Evolutionary conservation across 2,797 vertebrate species (phyloP), one percentile per base, ranked within the genome.

Genomic region (Pithecia hirsuta): DNA sequence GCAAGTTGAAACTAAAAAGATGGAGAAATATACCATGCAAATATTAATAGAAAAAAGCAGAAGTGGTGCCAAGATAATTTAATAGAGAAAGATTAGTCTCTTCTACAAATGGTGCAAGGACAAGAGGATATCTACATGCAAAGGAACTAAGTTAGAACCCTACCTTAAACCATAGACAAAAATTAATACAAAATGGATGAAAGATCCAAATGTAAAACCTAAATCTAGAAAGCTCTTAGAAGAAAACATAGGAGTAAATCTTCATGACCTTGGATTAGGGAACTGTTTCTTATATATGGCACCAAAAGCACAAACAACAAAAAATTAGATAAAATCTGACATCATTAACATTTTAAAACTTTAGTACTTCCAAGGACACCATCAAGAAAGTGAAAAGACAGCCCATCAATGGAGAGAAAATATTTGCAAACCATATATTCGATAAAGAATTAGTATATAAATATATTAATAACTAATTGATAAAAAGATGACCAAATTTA

Each of bases 181-280:
- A 93, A 50, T 78, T 72, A 93, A 91, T 33, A 93, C 41, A 88
- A 86, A 97, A 88, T 52, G 55, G 39, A 90, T 91, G 50, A 61
- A 91, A 95, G 57, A 72, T 52, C 26, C 91, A 87, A 82, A 52
- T 64, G 4, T 85, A 74, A 74, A 79, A 90, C 50, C 4, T 55
- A 72, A 72, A 72, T 39, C n/a, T 72, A 22, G 20, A 39, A 39
- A 72, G 10, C 70, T 72, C 70, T 28, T 76, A 76, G 41, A 46
- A 79, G 9, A n/a, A 50, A 79, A 20, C 46, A 75, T 44, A 48
- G 76, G 46, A 79, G 46, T n/a, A 50, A 79, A 50, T 79, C 46
- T 50, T 79, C 30, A n/a, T 50, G 30, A n/a, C 46, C 46, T 79
- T n/a, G 30, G 19, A 50, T 79, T 50, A 79, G 46, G 46, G 46